phyloP scores from a whole-genome alignment of 2,797 vertebrate genomes.

The Botia almorhae region DNA sequence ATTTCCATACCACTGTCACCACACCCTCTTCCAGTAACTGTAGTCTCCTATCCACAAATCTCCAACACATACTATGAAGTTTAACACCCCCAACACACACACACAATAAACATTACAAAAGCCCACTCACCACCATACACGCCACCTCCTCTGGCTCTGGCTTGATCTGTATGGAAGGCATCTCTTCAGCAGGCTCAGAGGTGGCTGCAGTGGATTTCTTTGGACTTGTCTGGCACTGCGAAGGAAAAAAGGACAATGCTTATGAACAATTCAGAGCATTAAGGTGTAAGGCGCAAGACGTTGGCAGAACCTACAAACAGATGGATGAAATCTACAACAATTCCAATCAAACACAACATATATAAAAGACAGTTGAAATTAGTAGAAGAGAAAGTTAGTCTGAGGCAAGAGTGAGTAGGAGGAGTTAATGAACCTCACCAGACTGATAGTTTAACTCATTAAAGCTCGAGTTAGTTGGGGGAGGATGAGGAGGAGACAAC shows the following conservation, averaged over 20 bases:
- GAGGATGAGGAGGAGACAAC: constrained; percentile 1
- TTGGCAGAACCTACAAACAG: background rate
- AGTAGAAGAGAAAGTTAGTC: constrained; percentile 6
- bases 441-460: background rate
- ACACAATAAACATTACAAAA: constrained; percentile 38
- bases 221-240: constrained; percentile 77
- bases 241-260: constrained; percentile 25
- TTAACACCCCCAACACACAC: constrained; percentile 25
- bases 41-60: constrained; percentile 23
- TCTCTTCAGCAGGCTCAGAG: constrained; percentile 71
- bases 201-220: constrained; percentile 72
- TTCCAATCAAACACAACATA: background rate
- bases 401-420: constrained; percentile 16
- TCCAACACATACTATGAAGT: constrained; percentile 30
- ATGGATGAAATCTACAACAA: background rate
- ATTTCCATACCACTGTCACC: constrained; percentile 47
- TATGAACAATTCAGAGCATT: constrained; percentile 14
- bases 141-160: constrained; percentile 80
- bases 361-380: background rate
- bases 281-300: background rate
- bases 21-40: constrained; percentile 45
- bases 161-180: constrained; percentile 82
- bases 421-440: background rate
- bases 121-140: constrained; percentile 74
- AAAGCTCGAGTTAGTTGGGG: constrained; percentile 13